Evolutionary conservation across 2,888 invertebrate species (phyloP).

Genomic region (Nemoura dubitans): DNA sequence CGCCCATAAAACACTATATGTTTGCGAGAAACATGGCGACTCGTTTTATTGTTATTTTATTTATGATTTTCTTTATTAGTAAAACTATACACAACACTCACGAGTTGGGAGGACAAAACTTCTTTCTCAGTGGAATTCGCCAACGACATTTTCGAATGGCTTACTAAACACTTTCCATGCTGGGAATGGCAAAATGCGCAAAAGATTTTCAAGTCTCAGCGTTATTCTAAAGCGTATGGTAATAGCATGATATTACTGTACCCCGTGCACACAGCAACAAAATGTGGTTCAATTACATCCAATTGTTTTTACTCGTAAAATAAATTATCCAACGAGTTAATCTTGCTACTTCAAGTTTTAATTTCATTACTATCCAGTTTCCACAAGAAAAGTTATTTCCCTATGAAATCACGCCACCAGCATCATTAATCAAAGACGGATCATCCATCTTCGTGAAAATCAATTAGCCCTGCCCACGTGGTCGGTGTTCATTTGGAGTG

Average conservation of each 20-base stretch:
- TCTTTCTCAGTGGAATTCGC: background rate
- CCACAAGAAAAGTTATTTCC: background rate
- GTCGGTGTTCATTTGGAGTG: background rate
- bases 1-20: conserved; percentile 31
- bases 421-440: conserved; percentile 16
- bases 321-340: background rate
- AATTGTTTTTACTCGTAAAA: background rate
- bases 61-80: conserved; percentile 31
- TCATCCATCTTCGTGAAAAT: conserved; percentile 21
- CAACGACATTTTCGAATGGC: background rate
- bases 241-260: background rate
- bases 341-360: background rate
- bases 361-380: background rate
- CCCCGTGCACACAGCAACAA: background rate
- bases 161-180: background rate
- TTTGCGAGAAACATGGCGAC: conserved; percentile 17
- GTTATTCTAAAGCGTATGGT: background rate
- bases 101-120: background rate
- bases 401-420: background rate
- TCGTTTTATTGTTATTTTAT: conserved; percentile 36
- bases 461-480: background rate
- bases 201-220: background rate
- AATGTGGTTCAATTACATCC: background rate
- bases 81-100: background rate
- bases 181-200: too few species aligned